Evolutionary conservation across 1,140 invertebrate genomes (phyloP).

Genomic region (Aricia agestis): DNA sequence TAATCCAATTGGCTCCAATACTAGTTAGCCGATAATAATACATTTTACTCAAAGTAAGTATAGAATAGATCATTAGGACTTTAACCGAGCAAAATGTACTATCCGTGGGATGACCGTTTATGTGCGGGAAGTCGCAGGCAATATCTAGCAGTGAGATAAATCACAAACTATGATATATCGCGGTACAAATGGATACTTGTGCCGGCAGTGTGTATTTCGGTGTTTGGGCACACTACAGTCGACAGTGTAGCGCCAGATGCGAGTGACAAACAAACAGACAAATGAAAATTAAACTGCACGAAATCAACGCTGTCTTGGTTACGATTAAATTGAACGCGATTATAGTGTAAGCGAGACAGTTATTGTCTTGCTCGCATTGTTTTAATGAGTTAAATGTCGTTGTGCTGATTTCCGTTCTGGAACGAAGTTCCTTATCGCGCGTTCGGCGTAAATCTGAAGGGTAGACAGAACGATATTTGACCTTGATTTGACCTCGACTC

Average conservation of each 20-base stretch:
- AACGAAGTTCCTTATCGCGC: too few relatives aligned
- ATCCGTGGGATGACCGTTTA: too few relatives aligned
- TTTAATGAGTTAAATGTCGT: neutral
- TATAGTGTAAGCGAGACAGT: neutral
- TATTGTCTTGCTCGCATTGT: neutral
- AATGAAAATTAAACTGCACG: conserved; percentile 43
- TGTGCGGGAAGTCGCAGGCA: neutral
- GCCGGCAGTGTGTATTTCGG: neutral
- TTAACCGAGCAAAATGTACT: too few relatives aligned
- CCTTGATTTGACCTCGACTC: too few relatives aligned
- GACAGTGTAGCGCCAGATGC: conserved; percentile 16
- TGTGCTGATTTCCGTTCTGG: too few relatives aligned
- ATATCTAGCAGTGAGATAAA: neutral
- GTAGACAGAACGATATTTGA: too few relatives aligned
- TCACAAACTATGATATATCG: neutral
- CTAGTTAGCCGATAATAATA: too few relatives aligned
- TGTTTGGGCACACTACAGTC: conserved; percentile 1
- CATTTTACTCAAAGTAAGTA: too few relatives aligned
- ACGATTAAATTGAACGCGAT: neutral
- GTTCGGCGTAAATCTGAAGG: too few relatives aligned
- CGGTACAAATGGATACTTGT: neutral
- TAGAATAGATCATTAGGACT: too few relatives aligned
- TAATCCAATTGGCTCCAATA: too few relatives aligned
- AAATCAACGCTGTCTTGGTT: conserved; percentile 29
- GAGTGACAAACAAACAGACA: conserved; percentile 33